These are phyloP conservation scores for Seladonia tumulorum DNA, from an alignment of 2,888 invertebrate genomes.

Conservation along the genomic window DNA sequence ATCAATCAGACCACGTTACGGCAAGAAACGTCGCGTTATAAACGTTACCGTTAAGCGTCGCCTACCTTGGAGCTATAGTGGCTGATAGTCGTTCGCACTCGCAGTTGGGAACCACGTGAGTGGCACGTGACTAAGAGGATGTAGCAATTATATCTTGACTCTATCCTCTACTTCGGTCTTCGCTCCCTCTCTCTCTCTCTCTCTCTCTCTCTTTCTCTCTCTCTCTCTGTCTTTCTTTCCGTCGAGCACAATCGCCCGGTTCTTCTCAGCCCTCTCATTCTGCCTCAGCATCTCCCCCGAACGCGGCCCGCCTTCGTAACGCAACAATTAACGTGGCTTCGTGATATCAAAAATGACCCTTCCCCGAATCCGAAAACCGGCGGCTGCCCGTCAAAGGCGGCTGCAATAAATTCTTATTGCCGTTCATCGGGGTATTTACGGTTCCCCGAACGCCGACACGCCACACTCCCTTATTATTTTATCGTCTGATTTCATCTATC, in stretches of 20 bases:
- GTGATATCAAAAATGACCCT: conserved; percentile 82
- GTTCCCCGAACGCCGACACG: conserved; percentile 64
- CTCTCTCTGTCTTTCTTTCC: conserved; percentile 59
- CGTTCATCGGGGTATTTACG: conserved; percentile 68
- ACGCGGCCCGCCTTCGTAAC: conserved; percentile 71
- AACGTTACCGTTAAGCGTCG: conserved; percentile 59
- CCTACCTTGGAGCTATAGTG: conserved; percentile 59
- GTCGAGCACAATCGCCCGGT: conserved; percentile 48
- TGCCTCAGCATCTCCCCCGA: conserved; percentile 52
- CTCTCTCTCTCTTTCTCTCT: conserved; percentile 66
- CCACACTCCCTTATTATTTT: conserved; percentile 40
- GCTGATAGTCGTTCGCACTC: conserved; percentile 68
- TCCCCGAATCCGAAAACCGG: conserved; percentile 80
- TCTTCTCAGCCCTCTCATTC: conserved; percentile 57
- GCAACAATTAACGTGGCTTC: conserved; percentile 78
- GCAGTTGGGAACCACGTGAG: conserved; percentile 80
- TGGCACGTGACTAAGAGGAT: conserved; percentile 82
- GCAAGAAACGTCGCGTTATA: conserved; percentile 64
- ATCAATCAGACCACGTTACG: conserved; percentile 59
- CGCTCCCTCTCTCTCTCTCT: conserved; percentile 48
- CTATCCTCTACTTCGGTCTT: conserved; percentile 70
- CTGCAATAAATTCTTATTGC: conserved; percentile 82
- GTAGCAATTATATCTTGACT: conserved; percentile 80
- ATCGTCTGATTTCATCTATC: conserved; percentile 52
- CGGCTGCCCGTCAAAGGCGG: conserved; percentile 78